Conservation (phyloP, 92 coral and sea anemone species). For the Montipora capitata region DNA sequence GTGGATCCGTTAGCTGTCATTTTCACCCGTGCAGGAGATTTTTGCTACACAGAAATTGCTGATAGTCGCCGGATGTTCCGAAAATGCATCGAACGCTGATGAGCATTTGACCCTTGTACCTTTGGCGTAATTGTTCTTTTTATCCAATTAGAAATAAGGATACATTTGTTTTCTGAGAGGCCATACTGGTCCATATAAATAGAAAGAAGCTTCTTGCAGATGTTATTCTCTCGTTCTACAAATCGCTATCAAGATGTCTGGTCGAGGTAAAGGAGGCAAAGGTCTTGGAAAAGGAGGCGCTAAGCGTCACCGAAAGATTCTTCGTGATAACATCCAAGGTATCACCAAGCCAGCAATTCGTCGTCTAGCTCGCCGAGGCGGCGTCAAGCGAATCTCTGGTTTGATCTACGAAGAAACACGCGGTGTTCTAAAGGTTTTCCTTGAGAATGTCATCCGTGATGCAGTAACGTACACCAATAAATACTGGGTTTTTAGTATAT, state of each 20-base stretch:
- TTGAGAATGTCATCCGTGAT: conserved; percentile 98
- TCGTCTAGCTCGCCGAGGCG: conserved; percentile 95
- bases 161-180: conserved; percentile 10
- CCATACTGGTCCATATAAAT: background rate
- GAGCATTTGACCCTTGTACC: no score
- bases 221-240: no score
- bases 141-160: no score
- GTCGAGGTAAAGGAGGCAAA: conserved; percentile 96
- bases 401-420: conserved; percentile 98
- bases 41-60: no score
- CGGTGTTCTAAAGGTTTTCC: conserved; percentile 96
- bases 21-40: no score
- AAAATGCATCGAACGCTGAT: no score
- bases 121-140: no score
- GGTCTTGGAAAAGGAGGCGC: conserved; percentile 99
- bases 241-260: conserved; percentile 62
- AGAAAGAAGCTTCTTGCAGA: background rate
- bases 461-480: conserved; percentile 91
- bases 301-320: conserved; percentile 96
- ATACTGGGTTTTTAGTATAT: background rate
- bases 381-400: conserved; percentile 94
- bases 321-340: conserved; percentile 97
- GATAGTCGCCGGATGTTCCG: no score
- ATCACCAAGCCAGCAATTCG: conserved; percentile 91
- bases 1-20: no score